Percentiles rank a stretch among this genome's conserved stretches.
These are phyloP conservation scores for Pelmatolapia mariae DNA, from an alignment of 2,113 vertebrate species.

Conservation along the genomic window DNA sequence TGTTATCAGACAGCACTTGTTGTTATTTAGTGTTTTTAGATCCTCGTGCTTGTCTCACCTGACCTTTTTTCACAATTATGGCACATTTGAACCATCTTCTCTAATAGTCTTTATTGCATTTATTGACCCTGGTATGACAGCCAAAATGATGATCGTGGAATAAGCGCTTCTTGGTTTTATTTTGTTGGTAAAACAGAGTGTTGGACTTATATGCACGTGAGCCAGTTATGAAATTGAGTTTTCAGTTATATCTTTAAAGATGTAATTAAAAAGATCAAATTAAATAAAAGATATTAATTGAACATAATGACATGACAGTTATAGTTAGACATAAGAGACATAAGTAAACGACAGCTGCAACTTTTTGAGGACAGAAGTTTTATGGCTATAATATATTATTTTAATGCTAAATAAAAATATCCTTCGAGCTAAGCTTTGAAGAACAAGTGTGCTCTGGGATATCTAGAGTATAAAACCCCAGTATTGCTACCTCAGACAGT, in stretches of 20 bases:
- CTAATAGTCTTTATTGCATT: neutral
- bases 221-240: neutral
- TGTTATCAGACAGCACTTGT: neutral
- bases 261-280: neutral
- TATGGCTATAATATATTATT: neutral
- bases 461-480: slow-evolving; percentile 1
- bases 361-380: neutral
- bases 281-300: neutral
- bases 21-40: neutral
- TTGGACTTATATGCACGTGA: neutral
- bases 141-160: neutral
- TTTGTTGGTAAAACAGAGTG: neutral
- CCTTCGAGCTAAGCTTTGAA: neutral
- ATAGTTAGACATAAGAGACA: neutral
- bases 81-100: neutral
- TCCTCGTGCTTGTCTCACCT: neutral
- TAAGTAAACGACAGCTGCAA: neutral
- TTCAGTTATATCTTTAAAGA: neutral
- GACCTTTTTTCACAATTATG: neutral
- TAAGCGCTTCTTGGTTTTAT: neutral
- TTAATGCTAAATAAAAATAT: neutral
- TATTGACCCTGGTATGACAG: neutral
- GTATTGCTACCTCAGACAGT: neutral
- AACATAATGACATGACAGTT: neutral
- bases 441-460: neutral